Base-by-base conservation (phyloP, 2,113 vertebrate genomes). In the Microcebus tavaratra region DNA sequence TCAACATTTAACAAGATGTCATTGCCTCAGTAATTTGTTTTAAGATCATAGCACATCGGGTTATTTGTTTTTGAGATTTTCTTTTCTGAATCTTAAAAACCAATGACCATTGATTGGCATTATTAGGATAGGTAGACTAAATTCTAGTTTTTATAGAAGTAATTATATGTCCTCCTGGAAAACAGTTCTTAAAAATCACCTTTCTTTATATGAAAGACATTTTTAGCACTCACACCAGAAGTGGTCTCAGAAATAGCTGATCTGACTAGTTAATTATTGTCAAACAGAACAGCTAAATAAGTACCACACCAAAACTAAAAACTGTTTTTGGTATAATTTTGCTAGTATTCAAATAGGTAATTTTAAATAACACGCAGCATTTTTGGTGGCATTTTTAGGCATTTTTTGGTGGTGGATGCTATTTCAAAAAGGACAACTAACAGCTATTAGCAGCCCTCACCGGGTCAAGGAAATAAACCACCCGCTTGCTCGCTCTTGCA, bases 151-250 rank as follows among this genome's bases (percentile, higher is more conserved):
- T 89, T 78, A 45, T 80, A 17, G 61, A 18, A 78, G 13, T 57
- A 57, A 36, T 63, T 84, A 53, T 57, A 42, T 68, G 25, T 17
- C 59, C 82, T 80, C 59, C 90, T 75, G 36, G 48, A 80, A 42
- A 84, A 53, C 12, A 65, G 36, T 48, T 59, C 36, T 70, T 75
- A 87, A 85, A 63, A 82, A 67, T 72, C 63, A 31, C 36, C 20
- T 57, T 95, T 20, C 23, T 92, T 92, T 92, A n/a, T n/a, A 23
- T 76, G 76, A 90, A 94, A 88, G 70, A 78, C 42, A 42, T 87
- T 96, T 87, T 95, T 94, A 95, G 84, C 21, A 92, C 42, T 57
- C 50, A 86, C 34, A 90, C 63, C 76, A 87, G 55, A 95, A 79
- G n/a, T 92, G 53, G 17, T 92, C 65, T 89, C 21, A 45, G 57